phyloP scores from a whole-genome alignment of 2,797 vertebrate species.

The Pangasius mekongensis region DNA sequence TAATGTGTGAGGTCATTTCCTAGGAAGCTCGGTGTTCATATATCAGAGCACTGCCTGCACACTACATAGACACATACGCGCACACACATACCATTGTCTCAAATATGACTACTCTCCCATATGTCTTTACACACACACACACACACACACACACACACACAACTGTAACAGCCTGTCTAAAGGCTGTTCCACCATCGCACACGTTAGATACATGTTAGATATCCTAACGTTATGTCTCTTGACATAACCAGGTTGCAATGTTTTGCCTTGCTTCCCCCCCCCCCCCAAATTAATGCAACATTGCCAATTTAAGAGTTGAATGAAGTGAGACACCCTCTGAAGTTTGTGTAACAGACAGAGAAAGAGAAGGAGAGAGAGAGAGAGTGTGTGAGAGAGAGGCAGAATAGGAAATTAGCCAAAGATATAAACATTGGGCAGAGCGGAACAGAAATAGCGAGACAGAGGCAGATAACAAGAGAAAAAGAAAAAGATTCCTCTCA shows the following conservation, averaged over 20 bases:
- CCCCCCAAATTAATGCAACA: not conserved
- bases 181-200: not conserved
- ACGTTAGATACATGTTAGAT: not conserved
- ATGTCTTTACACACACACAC: not conserved
- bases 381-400: conserved; percentile 1
- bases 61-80: not conserved
- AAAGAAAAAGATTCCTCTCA: conserved; percentile 24
- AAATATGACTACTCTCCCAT: not conserved
- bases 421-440: not conserved
- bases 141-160: not conserved
- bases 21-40: conserved; percentile 10
- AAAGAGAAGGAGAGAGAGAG: not conserved
- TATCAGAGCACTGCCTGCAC: not conserved
- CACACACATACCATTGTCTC: conserved; percentile 5
- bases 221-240: not conserved
- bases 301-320: not conserved
- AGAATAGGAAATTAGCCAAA: not conserved
- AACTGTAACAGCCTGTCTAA: not conserved
- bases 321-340: not conserved
- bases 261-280: not conserved
- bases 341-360: not conserved
- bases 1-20: conserved; percentile 41
- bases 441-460: not conserved
- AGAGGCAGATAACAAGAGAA: not conserved
- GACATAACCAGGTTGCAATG: not conserved